A percentile compares a stretch with the other conserved stretches of the same genome.
Evolutionary conservation across 1,140 invertebrate genomes (phyloP).

Genomic region (Octopus sinensis): DNA sequence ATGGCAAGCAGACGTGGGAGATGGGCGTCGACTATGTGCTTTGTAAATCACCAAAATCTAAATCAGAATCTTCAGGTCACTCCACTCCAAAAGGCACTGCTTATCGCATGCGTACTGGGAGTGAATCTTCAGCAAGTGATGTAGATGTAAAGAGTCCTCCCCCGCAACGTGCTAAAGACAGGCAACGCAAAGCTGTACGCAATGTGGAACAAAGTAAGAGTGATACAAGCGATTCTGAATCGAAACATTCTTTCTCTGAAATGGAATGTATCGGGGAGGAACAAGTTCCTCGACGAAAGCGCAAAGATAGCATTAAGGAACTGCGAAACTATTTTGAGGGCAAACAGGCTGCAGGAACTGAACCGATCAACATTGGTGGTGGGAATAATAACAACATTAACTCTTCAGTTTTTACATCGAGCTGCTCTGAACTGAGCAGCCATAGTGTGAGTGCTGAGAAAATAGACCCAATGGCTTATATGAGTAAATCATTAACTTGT

Average conservation of each 20-base stretch:
- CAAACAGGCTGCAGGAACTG: conserved; percentile 25
- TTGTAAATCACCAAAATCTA: not conserved
- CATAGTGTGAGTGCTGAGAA: not conserved
- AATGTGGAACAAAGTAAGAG: not conserved
- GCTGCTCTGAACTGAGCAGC: not conserved
- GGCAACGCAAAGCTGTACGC: not conserved
- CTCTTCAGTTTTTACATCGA: not conserved
- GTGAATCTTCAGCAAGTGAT: conserved; percentile 49
- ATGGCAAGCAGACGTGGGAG: conserved; percentile 8
- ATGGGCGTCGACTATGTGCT: conserved; percentile 13
- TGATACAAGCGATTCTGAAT: conserved; percentile 10
- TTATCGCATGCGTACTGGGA: conserved; percentile 36
- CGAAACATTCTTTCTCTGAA: not conserved
- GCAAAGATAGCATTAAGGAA: conserved; percentile 50
- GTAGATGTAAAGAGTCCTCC: conserved; percentile 7
- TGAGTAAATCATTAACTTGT: not conserved
- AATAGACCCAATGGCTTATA: not conserved
- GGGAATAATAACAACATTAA: not conserved
- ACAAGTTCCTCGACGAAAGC: conserved; percentile 18
- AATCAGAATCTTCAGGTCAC: not conserved
- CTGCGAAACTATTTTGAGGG: conserved; percentile 45
- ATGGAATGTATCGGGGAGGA: conserved; percentile 6
- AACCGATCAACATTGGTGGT: conserved; percentile 10
- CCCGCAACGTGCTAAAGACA: not conserved
- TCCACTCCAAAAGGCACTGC: conserved; percentile 20